Base-by-base conservation (phyloP, 2,797 vertebrate species). In the Eospalax fontanierii region DNA sequence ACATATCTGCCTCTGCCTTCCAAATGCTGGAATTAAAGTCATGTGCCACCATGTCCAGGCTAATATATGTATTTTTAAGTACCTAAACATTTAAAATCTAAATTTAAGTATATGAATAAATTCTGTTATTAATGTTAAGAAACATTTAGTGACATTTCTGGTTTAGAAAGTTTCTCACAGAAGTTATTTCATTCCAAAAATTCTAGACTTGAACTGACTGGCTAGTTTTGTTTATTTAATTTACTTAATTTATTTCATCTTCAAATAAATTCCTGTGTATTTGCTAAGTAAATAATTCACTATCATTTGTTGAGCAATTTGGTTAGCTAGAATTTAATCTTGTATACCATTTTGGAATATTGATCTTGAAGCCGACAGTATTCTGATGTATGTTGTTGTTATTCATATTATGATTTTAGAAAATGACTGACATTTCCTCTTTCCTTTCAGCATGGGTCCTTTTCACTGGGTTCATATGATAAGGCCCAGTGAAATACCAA, bases 261-360 rank as follows among this genome's bases (percentile, higher is more conserved):
- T 89, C 74, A 87, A 93, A 40, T 80, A 38, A 71, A 8, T 76
- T 80, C 9, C 26, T 80, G 0, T 96, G 71, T 91, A 90, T 95
- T 85, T 78, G 28, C 73, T 73, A 40, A 91, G 28, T 30, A 87
- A 82, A 74, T 84, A 74, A 26, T 92, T 95, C 63, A 26, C 21
- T 90, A 54, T 93, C 82, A 85, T 26, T 28, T 61, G 28, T 65
- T 87, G 28, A 95, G 61, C 22, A 82, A 2, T 70, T 87, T 87
- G 74, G n/a, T 89, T n/a, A 43, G 63, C 65, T 79, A 61, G 73
- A 90, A 30, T 86, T 85, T 88, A 46, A 50, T 33, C 79, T 33
- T 73, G n/a, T 68, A 35, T 96, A 26, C 21, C 24, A 28, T 82
- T 90, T 93, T 89, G 24, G 65, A 89, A 54, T 83, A 16, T 86